These are phyloP conservation scores for Ceyx margarethae DNA, from an alignment of 2,113 vertebrate genomes.

Conservation along the genomic window DNA sequence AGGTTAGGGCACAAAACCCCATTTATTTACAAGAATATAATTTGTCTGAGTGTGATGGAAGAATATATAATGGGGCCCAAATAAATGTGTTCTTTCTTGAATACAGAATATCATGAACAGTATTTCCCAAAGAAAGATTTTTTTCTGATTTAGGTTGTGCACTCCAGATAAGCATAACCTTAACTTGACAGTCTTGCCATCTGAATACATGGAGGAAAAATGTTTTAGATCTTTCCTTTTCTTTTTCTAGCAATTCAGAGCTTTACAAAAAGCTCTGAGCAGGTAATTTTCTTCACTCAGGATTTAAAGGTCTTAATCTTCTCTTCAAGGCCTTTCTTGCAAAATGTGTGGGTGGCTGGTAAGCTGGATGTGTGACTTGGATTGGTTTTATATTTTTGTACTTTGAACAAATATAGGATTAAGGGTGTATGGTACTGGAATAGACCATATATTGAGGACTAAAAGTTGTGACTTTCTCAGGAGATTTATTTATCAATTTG, in stretches of 20 bases:
- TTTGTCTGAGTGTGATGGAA: background rate
- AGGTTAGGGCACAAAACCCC: background rate
- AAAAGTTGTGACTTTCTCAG: background rate
- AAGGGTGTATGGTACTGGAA: background rate
- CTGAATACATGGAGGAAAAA: background rate
- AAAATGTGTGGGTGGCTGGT: background rate
- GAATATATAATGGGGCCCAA: background rate
- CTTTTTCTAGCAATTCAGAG: background rate
- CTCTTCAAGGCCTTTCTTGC: background rate
- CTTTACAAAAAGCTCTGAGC: background rate
- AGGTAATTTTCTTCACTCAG: background rate
- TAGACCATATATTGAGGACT: background rate
- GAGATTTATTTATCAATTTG: conserved; percentile 48
- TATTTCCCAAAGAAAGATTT: background rate
- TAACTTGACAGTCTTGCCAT: background rate
- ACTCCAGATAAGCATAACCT: background rate
- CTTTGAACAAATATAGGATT: background rate
- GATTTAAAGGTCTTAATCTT: conserved; percentile 15
- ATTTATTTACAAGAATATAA: background rate
- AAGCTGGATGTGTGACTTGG: background rate
- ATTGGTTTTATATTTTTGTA: background rate
- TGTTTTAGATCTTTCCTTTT: background rate
- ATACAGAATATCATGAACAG: background rate
- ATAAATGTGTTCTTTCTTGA: background rate
- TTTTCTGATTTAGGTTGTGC: background rate